A percentile compares a stretch with the other conserved stretches of the same genome.
phyloP scores from a whole-genome alignment of 2,113 vertebrate genomes.

The Trochalopteron elliotii region DNA sequence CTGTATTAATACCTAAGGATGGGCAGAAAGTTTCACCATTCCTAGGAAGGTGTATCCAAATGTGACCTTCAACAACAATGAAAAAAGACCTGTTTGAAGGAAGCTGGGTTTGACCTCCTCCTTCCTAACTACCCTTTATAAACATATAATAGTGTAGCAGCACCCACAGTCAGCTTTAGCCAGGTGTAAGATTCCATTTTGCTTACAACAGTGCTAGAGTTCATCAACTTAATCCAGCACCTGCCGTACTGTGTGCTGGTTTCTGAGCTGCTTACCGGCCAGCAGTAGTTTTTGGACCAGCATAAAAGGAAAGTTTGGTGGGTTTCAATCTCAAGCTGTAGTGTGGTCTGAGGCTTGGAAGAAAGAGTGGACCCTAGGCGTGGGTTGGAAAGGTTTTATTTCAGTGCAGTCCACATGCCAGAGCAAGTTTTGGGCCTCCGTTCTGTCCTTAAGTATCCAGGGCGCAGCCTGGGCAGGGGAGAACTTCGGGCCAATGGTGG shows the following conservation, averaged over 20 bases:
- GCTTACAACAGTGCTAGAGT: background rate
- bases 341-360: too few relatives aligned
- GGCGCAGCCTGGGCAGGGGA: too few relatives aligned
- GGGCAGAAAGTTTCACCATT: background rate
- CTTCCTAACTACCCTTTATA: background rate
- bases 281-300: too few relatives aligned
- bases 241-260: background rate
- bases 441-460: too few relatives aligned
- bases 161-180: background rate
- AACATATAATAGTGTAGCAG: background rate
- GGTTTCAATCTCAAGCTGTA: too few relatives aligned
- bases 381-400: too few relatives aligned
- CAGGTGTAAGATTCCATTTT: background rate
- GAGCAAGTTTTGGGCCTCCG: too few relatives aligned
- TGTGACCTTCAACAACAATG: background rate
- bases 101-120: background rate
- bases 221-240: background rate
- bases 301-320: too few relatives aligned
- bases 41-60: background rate
- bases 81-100: background rate
- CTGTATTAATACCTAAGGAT: accelerated
- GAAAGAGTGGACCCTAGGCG: too few relatives aligned
- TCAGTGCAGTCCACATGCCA: too few relatives aligned
- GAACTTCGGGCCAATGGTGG: too few relatives aligned
- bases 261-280: too few relatives aligned